These are phyloP conservation scores for Anticlea derivata DNA, from an alignment of 2,888 invertebrate species.

Conservation along the genomic window DNA sequence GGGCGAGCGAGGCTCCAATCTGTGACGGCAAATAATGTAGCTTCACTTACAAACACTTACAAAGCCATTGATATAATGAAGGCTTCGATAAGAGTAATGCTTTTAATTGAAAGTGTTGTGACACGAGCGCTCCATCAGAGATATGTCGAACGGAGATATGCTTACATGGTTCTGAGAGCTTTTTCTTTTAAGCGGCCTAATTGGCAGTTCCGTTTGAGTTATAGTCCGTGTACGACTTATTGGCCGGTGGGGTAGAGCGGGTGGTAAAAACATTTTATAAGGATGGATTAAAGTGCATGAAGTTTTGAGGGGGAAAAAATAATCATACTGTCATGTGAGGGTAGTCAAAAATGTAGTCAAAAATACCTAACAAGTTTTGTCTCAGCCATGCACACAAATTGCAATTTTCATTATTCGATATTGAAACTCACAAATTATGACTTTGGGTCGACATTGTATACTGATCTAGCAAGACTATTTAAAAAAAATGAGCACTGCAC, in stretches of 20 bases:
- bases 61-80: slow-evolving; percentile 69
- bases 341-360: too few relatives aligned
- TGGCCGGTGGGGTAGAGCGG: neutral
- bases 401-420: too few relatives aligned
- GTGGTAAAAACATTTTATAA: neutral
- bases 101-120: slow-evolving; percentile 64
- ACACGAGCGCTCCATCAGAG: slow-evolving; percentile 23
- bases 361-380: too few relatives aligned
- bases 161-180: slow-evolving; percentile 15
- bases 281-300: too few relatives aligned
- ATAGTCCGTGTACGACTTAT: neutral
- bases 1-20: slow-evolving; percentile 56
- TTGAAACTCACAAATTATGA: too few relatives aligned
- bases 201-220: slow-evolving; percentile 16
- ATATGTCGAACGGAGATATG: slow-evolving; percentile 18
- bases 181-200: slow-evolving; percentile 16
- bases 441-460: too few relatives aligned
- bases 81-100: slow-evolving; percentile 68
- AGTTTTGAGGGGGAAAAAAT: too few relatives aligned
- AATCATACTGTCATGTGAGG: too few relatives aligned
- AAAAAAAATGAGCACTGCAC: too few relatives aligned
- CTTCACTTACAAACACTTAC: slow-evolving; percentile 64
- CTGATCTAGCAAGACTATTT: too few relatives aligned
- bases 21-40: slow-evolving; percentile 73
- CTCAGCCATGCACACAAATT: too few relatives aligned